Conservation (phyloP, 2,797 vertebrate species). For the Gobionotothen gibberifrons region DNA sequence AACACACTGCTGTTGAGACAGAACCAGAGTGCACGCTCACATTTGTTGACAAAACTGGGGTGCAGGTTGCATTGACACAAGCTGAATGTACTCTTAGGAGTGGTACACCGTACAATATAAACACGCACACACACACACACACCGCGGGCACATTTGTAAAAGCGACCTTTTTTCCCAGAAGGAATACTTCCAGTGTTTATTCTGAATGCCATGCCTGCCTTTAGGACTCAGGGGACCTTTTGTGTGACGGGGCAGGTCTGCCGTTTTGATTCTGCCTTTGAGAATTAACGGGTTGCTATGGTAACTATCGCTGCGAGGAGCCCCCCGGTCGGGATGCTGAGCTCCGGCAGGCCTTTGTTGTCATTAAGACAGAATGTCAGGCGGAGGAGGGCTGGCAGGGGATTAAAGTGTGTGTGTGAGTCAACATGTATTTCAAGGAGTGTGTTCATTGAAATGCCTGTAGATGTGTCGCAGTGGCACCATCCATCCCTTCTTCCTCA, state of each 20-base stretch:
- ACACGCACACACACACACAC: slow-evolving; percentile 34
- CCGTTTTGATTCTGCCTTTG: slow-evolving; percentile 50
- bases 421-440: slow-evolving; percentile 34
- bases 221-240: slow-evolving; percentile 51
- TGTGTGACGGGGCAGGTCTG: slow-evolving; percentile 54
- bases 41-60: slow-evolving; percentile 62
- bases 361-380: slow-evolving; percentile 67
- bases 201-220: slow-evolving; percentile 49
- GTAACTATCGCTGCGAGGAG: slow-evolving; percentile 60
- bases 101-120: not conserved
- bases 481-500: slow-evolving; percentile 68
- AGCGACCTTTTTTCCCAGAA: not conserved
- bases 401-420: slow-evolving; percentile 58
- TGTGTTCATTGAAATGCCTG: slow-evolving; percentile 13
- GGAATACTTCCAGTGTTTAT: slow-evolving; percentile 26
- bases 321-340: slow-evolving; percentile 59
- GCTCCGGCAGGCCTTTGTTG: slow-evolving; percentile 66
- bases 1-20: slow-evolving; percentile 57
- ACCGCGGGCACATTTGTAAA: not conserved
- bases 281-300: slow-evolving; percentile 77
- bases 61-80: slow-evolving; percentile 44
- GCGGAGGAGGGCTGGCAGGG: slow-evolving; percentile 63
- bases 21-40: slow-evolving; percentile 28
- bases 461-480: slow-evolving; percentile 8
- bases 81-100: slow-evolving; percentile 29